phyloP scores from a whole-genome alignment of 1,140 invertebrate genomes.

The Neodiprion pinetum region DNA sequence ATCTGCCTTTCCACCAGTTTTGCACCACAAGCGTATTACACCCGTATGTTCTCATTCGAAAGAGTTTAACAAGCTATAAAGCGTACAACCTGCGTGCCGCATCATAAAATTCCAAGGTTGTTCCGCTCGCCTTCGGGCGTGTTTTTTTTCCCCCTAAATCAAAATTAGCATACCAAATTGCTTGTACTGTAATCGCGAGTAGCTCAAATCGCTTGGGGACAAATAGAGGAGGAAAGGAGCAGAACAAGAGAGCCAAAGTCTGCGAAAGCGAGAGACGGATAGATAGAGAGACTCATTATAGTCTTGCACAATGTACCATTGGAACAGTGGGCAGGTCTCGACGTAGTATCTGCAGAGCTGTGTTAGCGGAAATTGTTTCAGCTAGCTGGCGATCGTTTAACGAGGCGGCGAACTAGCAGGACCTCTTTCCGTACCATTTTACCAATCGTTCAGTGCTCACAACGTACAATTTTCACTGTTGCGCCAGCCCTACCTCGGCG shows the following conservation, averaged over 20 bases:
- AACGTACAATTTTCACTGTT: too few species aligned
- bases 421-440: neutral
- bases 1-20: neutral
- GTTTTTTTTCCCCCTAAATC: neutral
- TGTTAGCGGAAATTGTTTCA: neutral
- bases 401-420: neutral
- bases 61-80: neutral
- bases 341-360: neutral
- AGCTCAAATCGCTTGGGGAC: neutral
- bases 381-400: neutral
- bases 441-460: neutral
- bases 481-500: too few species aligned
- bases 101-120: constrained; percentile 1
- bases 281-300: neutral
- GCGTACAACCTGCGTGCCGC: neutral
- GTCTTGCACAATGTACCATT: neutral
- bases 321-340: neutral
- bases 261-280: neutral
- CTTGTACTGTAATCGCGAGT: neutral
- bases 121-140: neutral
- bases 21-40: neutral
- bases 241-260: neutral
- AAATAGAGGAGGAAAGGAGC: neutral
- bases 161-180: neutral
- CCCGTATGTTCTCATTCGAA: neutral